Evolutionary conservation across 1,140 invertebrate genomes (phyloP).

Genomic region (Manduca sexta): DNA sequence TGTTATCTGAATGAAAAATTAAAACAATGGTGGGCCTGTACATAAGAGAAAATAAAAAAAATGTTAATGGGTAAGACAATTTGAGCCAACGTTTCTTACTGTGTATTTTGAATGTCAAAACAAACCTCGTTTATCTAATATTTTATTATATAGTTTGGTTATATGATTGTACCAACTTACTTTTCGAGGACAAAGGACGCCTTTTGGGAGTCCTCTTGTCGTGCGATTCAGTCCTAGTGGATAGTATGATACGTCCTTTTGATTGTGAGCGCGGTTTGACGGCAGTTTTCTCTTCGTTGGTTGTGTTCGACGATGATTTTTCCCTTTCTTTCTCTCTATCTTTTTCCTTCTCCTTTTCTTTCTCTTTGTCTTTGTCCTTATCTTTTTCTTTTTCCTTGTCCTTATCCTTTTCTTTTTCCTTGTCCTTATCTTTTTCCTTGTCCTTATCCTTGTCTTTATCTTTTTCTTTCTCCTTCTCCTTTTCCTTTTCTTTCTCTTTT

Average conservation of each 20-base stretch:
- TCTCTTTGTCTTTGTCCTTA: conserved; percentile 47
- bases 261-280: conserved; percentile 54
- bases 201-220: conserved; percentile 55
- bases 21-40: too few species aligned
- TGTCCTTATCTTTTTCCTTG: conserved; percentile 56
- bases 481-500: conserved; percentile 26
- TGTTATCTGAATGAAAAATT: too few species aligned
- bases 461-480: conserved; percentile 35
- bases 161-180: conserved; percentile 33
- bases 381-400: conserved; percentile 50
- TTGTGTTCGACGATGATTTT: conserved; percentile 30
- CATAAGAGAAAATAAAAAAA: too few species aligned
- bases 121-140: too few species aligned
- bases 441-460: conserved; percentile 45
- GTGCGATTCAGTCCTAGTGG: conserved; percentile 45
- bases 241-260: conserved; percentile 43
- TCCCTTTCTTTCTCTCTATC: conserved; percentile 32
- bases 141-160: not conserved
- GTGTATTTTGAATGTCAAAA: too few species aligned
- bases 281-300: conserved; percentile 47
- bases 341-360: conserved; percentile 39
- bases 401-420: conserved; percentile 34
- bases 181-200: conserved; percentile 44
- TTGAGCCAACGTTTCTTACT: too few species aligned
- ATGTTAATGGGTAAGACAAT: too few species aligned